Conservation (phyloP, 2,888 invertebrate genomes). For the Eristalis intricaria region DNA sequence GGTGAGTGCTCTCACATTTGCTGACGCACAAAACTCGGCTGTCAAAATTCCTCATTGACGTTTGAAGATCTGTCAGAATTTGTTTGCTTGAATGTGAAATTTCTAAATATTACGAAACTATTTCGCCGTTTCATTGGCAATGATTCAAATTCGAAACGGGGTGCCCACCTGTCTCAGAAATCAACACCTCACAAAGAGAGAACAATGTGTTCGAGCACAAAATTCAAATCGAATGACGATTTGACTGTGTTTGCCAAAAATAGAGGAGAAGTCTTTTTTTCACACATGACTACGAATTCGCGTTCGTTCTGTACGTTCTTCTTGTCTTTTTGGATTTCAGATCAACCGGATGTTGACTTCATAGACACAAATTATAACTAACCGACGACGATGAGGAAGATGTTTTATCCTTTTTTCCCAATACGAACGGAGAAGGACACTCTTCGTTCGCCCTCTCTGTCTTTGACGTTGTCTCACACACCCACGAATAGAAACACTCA, state of each 20-base stretch:
- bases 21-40: background rate
- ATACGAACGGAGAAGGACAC: slow-evolving; percentile 24
- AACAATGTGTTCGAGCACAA: slow-evolving; percentile 9
- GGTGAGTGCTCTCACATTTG: background rate
- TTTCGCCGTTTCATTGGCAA: slow-evolving; percentile 23
- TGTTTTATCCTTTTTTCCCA: slow-evolving; percentile 31
- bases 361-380: slow-evolving; percentile 27
- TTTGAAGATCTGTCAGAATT: background rate
- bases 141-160: slow-evolving; percentile 26
- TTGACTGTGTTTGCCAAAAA: slow-evolving; percentile 45
- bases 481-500: background rate
- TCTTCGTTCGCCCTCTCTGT: background rate
- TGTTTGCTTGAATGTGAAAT: background rate
- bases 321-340: background rate
- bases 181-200: slow-evolving; percentile 38
- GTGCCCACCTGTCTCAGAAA: slow-evolving; percentile 59
- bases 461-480: background rate
- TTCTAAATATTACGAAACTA: slow-evolving; percentile 15
- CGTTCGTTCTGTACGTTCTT: background rate
- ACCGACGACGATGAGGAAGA: background rate
- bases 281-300: background rate
- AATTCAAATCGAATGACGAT: slow-evolving; percentile 12
- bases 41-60: background rate
- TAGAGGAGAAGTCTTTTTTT: background rate
- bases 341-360: slow-evolving; percentile 51